A percentile compares a stretch with the other conserved stretches of the same genome.
Evolutionary conservation across 2,888 invertebrate genomes (phyloP).

Genomic region (Ophioninae sp.): DNA sequence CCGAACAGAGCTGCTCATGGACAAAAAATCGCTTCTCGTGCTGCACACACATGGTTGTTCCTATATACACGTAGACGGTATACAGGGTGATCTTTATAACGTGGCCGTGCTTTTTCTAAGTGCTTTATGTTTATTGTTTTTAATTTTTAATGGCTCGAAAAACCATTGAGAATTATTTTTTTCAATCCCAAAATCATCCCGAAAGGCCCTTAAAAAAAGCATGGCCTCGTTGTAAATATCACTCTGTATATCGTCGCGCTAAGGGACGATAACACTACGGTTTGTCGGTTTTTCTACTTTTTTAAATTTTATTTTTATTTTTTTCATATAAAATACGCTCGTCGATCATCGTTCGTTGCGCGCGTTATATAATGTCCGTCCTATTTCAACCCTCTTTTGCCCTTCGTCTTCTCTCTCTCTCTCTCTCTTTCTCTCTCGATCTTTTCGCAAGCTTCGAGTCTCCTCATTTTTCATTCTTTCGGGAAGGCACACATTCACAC

Average conservation of each 20-base stretch:
- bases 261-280: conserved; percentile 37
- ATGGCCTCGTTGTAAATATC: too few species aligned
- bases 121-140: too few species aligned
- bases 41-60: neutral
- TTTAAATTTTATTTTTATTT: conserved; percentile 6
- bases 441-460: conserved; percentile 17
- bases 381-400: conserved; percentile 38
- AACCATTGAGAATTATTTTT: too few species aligned
- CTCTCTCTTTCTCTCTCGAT: conserved; percentile 25
- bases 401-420: conserved; percentile 20
- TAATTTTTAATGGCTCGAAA: too few species aligned
- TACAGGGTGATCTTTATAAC: too few species aligned
- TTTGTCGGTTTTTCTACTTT: conserved; percentile 8
- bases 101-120: too few species aligned
- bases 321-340: conserved; percentile 51
- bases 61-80: conserved; percentile 8
- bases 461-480: conserved; percentile 54
- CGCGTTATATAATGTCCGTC: conserved; percentile 52
- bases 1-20: conserved; percentile 17
- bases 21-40: conserved; percentile 15
- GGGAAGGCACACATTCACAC: conserved; percentile 8
- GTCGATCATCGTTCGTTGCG: conserved; percentile 58
- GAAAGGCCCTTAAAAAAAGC: too few species aligned
- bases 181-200: too few species aligned
- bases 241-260: neutral